A percentile compares a stretch with the other conserved stretches of the same genome.
Conservation (phyloP, 2,888 invertebrate species). For the Pristionchus maxplancki region DNA sequence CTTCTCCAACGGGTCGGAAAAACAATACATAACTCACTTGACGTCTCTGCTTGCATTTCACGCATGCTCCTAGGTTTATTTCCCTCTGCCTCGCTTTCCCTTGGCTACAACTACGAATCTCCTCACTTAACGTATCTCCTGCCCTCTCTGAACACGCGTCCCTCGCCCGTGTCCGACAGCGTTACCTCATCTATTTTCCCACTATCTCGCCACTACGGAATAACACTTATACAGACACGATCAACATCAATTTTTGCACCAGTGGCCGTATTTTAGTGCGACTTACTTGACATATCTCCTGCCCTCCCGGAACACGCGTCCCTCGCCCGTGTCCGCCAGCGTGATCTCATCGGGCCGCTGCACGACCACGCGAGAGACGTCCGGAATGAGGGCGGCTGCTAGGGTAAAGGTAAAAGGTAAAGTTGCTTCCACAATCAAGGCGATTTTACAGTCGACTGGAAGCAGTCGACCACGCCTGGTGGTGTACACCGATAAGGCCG, state of each 20-base stretch:
- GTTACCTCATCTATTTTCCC: background rate
- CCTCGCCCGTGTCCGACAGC: slow-evolving; percentile 1
- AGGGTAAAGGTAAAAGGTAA: no score
- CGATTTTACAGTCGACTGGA: no score
- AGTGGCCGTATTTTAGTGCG: background rate
- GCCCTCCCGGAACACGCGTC: background rate
- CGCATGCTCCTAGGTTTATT: no score
- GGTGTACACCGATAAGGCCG: no score
- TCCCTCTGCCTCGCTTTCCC: no score
- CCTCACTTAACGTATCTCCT: slow-evolving; percentile 30
- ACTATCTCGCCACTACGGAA: no score
- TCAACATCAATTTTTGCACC: background rate
- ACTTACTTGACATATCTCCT: slow-evolving; percentile 27
- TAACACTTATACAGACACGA: no score
- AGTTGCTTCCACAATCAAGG: no score
- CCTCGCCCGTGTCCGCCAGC: slow-evolving; percentile 8
- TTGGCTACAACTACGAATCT: no score
- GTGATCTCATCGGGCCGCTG: slow-evolving; percentile 45
- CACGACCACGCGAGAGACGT: slow-evolving; percentile 52
- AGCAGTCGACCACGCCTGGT: no score
- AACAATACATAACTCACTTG: no score
- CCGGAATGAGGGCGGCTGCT: slow-evolving; percentile 48
- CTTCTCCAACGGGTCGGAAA: background rate
- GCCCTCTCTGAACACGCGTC: background rate
- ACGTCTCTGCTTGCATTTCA: no score